Conservation (phyloP, 2,797 vertebrate species). For the Sebastes melanostomus region DNA sequence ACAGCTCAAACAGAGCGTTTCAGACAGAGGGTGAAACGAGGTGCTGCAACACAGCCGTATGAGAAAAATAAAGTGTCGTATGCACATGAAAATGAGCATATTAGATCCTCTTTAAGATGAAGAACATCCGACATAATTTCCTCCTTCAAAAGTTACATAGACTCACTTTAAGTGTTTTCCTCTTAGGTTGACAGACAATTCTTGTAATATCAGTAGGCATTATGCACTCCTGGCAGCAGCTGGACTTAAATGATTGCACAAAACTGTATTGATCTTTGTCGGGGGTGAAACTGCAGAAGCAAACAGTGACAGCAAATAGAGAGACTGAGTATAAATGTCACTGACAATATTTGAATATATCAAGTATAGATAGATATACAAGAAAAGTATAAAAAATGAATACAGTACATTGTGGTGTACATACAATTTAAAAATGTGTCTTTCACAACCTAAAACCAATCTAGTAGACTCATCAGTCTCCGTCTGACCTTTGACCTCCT, state of each 20-base stretch:
- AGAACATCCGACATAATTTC: background rate
- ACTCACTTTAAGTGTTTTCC: background rate
- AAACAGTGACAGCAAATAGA: slow-evolving; percentile 4
- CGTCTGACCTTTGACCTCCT: slow-evolving; percentile 56
- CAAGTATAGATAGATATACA: background rate
- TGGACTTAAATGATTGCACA: background rate
- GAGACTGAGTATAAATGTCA: background rate
- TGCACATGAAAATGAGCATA: too few relatives aligned
- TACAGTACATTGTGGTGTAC: too few relatives aligned
- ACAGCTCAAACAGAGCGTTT: too few relatives aligned
- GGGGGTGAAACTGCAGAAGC: background rate
- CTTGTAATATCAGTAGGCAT: background rate
- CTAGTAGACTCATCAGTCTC: slow-evolving; percentile 13
- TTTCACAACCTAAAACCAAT: background rate
- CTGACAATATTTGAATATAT: background rate
- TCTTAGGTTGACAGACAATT: background rate
- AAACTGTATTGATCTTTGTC: background rate
- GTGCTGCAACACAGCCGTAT: too few relatives aligned
- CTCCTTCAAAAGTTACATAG: background rate
- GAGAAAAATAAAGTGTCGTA: too few relatives aligned
- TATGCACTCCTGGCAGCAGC: background rate
- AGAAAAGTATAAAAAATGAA: background rate
- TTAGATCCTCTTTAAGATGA: background rate
- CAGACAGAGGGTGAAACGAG: too few relatives aligned
- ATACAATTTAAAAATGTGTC: background rate